These are phyloP conservation scores for Phengaris arion DNA, from an alignment of 2,888 invertebrate species.

Conservation along the genomic window DNA sequence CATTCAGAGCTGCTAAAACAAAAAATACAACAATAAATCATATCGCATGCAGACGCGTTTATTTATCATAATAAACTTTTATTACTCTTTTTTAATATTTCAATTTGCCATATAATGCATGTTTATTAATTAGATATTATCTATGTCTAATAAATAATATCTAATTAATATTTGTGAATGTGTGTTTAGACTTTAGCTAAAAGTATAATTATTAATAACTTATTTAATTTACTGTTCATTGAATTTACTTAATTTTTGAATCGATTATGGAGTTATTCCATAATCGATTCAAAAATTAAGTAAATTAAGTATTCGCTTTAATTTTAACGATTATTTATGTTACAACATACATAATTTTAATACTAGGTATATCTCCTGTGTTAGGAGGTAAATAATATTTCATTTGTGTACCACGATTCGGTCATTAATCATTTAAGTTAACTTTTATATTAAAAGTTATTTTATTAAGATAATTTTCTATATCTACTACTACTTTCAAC, in stretches of 20 bases:
- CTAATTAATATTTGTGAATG: neutral
- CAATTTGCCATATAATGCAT: constrained; percentile 19
- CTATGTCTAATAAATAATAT: neutral
- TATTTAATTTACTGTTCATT: neutral
- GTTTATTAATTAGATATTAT: neutral
- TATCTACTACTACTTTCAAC: neutral
- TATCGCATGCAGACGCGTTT: constrained; percentile 12
- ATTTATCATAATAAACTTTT: constrained; percentile 17
- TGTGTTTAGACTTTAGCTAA: neutral
- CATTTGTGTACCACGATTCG: too few species aligned
- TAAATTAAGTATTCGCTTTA: neutral
- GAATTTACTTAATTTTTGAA: neutral
- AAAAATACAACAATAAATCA: constrained; percentile 18
- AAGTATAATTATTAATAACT: neutral
- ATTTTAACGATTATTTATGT: too few species aligned
- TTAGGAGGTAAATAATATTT: too few species aligned
- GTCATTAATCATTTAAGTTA: too few species aligned
- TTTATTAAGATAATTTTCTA: too few species aligned
- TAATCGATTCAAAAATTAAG: too few species aligned
- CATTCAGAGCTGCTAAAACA: constrained; percentile 65
- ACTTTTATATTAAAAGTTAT: too few species aligned
- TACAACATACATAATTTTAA: too few species aligned
- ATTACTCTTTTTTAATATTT: constrained; percentile 4
- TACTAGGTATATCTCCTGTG: too few species aligned
- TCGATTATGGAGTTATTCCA: neutral